These are phyloP conservation scores for Stegastes partitus DNA, from an alignment of 2,113 vertebrate species.

Conservation along the genomic window DNA sequence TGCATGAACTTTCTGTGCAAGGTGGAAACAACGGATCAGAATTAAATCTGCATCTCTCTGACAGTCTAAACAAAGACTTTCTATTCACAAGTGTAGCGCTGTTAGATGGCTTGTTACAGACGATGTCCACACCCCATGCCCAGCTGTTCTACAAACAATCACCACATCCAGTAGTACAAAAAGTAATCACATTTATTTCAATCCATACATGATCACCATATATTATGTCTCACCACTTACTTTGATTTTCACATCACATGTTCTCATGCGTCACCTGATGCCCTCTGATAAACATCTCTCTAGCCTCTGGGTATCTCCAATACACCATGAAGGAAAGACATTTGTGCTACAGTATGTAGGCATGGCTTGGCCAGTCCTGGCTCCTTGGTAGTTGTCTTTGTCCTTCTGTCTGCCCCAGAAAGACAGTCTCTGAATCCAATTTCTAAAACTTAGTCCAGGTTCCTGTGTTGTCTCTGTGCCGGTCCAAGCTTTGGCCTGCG, in stretches of 20 bases:
- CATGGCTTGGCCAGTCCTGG: slow-evolving; percentile 75
- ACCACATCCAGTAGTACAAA: slow-evolving; percentile 66
- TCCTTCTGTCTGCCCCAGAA: slow-evolving; percentile 70
- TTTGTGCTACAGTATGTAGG: slow-evolving; percentile 77
- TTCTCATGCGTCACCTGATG: slow-evolving; percentile 75
- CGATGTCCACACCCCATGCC: neutral
- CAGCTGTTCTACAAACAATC: neutral
- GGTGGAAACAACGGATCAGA: too few relatives aligned
- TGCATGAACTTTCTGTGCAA: too few relatives aligned
- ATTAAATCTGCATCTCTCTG: neutral
- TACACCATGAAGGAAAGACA: slow-evolving; percentile 76
- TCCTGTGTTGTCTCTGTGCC: slow-evolving; percentile 73
- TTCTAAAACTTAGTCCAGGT: slow-evolving; percentile 76
- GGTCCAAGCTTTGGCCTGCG: slow-evolving; percentile 68
- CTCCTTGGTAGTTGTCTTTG: slow-evolving; percentile 61
- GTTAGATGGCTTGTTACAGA: neutral
- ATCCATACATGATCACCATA: slow-evolving; percentile 71
- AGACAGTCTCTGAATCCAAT: slow-evolving; percentile 80
- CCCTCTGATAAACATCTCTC: slow-evolving; percentile 58
- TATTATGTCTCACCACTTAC: slow-evolving; percentile 75
- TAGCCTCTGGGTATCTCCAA: slow-evolving; percentile 59
- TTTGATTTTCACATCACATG: slow-evolving; percentile 72
- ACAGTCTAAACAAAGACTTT: neutral
- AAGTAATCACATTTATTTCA: slow-evolving; percentile 79
- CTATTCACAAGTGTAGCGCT: neutral